Conservation (phyloP, 2,888 invertebrate species). For the Agrochola lychnidis region DNA sequence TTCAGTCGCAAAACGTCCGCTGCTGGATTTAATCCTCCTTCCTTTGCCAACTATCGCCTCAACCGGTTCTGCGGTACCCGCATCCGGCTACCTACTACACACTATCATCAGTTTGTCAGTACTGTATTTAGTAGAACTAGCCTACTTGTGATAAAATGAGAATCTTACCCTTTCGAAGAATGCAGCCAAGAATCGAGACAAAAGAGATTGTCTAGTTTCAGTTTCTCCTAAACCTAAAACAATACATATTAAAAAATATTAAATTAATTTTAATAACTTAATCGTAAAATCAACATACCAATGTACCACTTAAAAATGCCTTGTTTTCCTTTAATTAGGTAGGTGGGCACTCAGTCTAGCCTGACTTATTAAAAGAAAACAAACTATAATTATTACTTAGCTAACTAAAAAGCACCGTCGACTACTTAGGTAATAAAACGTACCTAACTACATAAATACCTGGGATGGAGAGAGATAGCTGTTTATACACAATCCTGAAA, state of each 20-base stretch:
- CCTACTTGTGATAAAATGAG: background rate
- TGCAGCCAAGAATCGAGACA: slow-evolving; percentile 83
- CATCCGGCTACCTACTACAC: background rate
- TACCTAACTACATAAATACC: slow-evolving; percentile 65
- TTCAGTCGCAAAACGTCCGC: background rate
- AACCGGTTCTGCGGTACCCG: background rate
- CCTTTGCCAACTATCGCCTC: background rate
- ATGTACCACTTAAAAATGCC: background rate
- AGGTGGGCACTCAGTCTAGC: background rate
- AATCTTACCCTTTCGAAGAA: slow-evolving; percentile 86
- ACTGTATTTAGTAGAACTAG: background rate
- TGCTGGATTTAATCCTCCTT: background rate
- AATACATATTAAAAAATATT: background rate
- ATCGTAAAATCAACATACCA: background rate
- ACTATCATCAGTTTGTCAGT: background rate
- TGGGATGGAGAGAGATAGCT: slow-evolving; percentile 72
- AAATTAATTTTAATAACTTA: background rate
- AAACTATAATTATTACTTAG: background rate
- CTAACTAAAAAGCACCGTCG: background rate
- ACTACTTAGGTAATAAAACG: background rate
- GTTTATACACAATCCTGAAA: slow-evolving; percentile 82
- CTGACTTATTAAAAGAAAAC: slow-evolving; percentile 4
- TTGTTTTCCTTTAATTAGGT: background rate
- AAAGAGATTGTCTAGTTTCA: slow-evolving; percentile 74
- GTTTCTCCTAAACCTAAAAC: slow-evolving; percentile 74